phyloP scores from a whole-genome alignment of 1,140 invertebrate species.

The Tetramorium simillimum region DNA sequence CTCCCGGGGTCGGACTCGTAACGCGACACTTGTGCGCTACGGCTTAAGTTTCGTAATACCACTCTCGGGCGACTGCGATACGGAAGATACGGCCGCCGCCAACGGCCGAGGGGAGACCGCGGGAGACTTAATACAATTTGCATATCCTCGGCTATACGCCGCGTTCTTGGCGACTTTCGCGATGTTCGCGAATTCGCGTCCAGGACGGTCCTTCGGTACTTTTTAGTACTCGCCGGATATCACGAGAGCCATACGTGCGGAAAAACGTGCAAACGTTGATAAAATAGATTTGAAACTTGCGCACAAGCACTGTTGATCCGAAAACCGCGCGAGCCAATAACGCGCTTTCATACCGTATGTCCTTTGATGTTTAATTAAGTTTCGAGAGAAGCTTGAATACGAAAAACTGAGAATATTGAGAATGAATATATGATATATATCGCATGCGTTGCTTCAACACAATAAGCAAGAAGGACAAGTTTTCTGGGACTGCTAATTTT shows the following conservation, averaged over 20 bases:
- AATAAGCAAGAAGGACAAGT: too few species aligned
- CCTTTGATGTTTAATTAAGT: slow-evolving; percentile 30
- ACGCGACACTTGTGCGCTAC: slow-evolving; percentile 81
- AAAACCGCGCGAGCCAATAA: neutral
- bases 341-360: neutral
- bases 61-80: slow-evolving; percentile 76
- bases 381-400: neutral
- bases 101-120: neutral
- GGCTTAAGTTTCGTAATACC: slow-evolving; percentile 83
- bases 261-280: slow-evolving; percentile 31
- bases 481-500: neutral
- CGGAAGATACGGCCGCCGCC: slow-evolving; percentile 70
- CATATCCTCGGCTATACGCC: slow-evolving; percentile 74
- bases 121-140: slow-evolving; percentile 80
- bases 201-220: neutral
- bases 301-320: neutral
- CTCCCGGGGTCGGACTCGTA: slow-evolving; percentile 68
- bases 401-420: neutral
- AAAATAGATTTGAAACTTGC: slow-evolving; percentile 17
- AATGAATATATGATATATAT: neutral
- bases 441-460: neutral
- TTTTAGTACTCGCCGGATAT: neutral
- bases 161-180: neutral
- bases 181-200: slow-evolving; percentile 7
- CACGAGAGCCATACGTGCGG: neutral